Percentiles rank a stretch among this genome's conserved stretches.
Conservation (phyloP, 1,140 invertebrate species). For the Calephelis virginiensis region DNA sequence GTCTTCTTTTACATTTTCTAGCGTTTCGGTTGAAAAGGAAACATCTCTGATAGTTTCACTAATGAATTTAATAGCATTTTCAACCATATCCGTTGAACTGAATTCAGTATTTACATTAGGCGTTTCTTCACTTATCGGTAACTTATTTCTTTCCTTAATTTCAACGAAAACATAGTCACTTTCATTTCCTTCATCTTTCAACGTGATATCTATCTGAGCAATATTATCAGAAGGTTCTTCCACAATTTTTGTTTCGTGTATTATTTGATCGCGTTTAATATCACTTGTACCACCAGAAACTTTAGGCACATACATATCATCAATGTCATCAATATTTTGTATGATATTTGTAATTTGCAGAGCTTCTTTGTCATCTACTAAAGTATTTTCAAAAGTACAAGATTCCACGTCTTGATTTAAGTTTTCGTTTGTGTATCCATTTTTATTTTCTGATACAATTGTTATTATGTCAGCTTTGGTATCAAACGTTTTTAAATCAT, state of each 20-base stretch:
- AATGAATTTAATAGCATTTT: constrained; percentile 38
- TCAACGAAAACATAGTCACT: constrained; percentile 33
- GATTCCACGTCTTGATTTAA: neutral
- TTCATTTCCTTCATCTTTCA: constrained; percentile 24
- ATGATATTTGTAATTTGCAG: neutral
- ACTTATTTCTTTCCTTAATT: constrained; percentile 8
- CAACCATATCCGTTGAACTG: constrained; percentile 31
- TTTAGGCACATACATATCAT: constrained; percentile 33
- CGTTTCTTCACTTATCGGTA: neutral
- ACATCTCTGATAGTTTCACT: constrained; percentile 32
- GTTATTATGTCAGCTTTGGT: neutral
- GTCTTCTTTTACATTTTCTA: constrained; percentile 11
- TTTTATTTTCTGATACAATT: neutral
- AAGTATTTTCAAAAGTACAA: too few species aligned
- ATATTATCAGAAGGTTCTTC: neutral
- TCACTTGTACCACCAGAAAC: constrained; percentile 44
- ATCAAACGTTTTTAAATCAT: neutral
- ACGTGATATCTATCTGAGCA: neutral
- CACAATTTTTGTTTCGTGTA: constrained; percentile 11
- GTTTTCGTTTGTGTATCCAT: neutral
- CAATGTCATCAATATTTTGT: constrained; percentile 17
- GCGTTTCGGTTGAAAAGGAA: neutral
- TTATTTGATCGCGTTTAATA: constrained; percentile 9
- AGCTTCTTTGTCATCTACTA: neutral
- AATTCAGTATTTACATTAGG: constrained; percentile 15